Base-by-base conservation (phyloP, 2,888 invertebrate species). In the Pyrrhia umbra region DNA sequence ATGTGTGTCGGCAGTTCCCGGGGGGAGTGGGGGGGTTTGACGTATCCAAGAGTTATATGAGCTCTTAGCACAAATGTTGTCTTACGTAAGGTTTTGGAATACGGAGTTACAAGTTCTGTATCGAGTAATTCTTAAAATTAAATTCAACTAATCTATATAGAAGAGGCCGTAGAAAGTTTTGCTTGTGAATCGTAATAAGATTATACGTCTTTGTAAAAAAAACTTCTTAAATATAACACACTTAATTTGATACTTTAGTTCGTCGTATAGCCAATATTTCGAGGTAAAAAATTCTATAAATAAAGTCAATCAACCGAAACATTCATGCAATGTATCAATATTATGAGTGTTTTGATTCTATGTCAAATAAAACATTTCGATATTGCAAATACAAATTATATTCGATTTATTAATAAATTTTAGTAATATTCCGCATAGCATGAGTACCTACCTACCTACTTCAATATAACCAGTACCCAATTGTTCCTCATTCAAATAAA, bases 401-500 rank as follows among this genome's bases (percentile, higher is more conserved):
- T 51, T 51, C 23, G n/a, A 37, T 30, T 45, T 27, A 23, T 51
- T 25, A 25, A 51, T 40, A 16, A 13, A 34, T n/a, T 34, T 2
- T 16, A 25, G 15, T 40, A 40, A 21, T 25, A 30, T 21, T 34
- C n/a, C 34, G 34, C 34, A 34, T 34, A 34, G 6, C 18, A 27
- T 13, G 2, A 39, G 5, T 49, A 43, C n/a, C n/a, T n/a, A n/a
- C n/a, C n/a, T n/a, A n/a, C n/a, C n/a, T 25, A 18, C 8, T 0
- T 39, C 25, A 2, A 23, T 21, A 0, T 9, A 50, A 50, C 2
- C 15, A 25, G 20, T 43, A 15, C 5, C 2, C 37, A 52, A 54
- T 30, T 34, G n/a, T n/a, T 42, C 21, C 30, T 42, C 2, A 49
- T 43, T 43, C 18, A 34, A 42, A 46, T 25, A 59, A 27, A 10